phyloP scores from a whole-genome alignment of 1,140 invertebrate genomes.

The Eriocheir sinensis region DNA sequence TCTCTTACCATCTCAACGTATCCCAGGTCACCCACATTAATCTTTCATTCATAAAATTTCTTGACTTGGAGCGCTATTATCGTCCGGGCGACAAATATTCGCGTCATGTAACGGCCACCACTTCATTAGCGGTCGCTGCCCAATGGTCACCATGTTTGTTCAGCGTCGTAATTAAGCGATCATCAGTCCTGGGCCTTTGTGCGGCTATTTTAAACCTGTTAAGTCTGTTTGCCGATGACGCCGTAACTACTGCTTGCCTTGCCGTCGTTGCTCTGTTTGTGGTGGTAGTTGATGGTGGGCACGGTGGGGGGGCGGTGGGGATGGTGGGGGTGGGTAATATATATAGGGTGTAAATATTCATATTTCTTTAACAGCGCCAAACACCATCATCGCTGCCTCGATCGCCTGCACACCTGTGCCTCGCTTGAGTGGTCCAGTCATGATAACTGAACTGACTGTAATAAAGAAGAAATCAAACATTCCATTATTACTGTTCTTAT shows the following conservation, averaged over 20 bases:
- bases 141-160: background rate
- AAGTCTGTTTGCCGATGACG: background rate
- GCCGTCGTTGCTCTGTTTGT: background rate
- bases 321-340: background rate
- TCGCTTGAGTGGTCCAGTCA: background rate
- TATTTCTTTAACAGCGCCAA: no score
- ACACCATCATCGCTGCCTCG: background rate
- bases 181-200: background rate
- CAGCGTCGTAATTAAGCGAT: background rate
- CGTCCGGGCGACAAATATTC: background rate
- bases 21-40: background rate
- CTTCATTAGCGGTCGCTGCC: background rate
- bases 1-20: background rate
- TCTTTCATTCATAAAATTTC: conserved; percentile 5
- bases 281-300: no score
- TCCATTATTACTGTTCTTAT: no score
- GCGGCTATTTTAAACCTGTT: background rate
- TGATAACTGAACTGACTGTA: no score
- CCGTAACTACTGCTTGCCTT: background rate
- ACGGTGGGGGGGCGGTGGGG: no score
- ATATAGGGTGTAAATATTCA: background rate
- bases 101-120: background rate
- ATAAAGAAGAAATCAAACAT: no score
- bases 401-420: no score
- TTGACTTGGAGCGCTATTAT: background rate